Base-by-base conservation (phyloP, 35 echinoderm and acorn worm genomes). In the Ophioderma brevispina region DNA sequence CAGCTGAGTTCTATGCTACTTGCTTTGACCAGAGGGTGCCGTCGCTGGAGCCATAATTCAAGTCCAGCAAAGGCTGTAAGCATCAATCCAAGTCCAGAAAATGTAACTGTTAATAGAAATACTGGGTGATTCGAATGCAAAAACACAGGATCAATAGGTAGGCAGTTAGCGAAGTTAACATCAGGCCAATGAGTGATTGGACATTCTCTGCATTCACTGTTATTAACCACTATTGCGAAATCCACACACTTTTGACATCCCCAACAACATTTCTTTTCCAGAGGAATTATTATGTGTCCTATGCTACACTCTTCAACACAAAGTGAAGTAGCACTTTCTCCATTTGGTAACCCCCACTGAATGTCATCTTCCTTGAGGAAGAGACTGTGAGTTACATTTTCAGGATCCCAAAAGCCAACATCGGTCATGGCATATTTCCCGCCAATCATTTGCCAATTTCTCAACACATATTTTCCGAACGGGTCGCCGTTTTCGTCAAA, bases 401-500 rank as follows among this genome's bases (percentile, higher is more conserved):
- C 36, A 77, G 90, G 38, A 77, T 91, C 43, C 90, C 90, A 91
- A 11, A 33, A 33, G 0, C 81, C 90, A 19, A 91, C 82, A 50
- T 42, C 33, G 23, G n/a, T 46, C 28, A 77, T 70, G 25, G 18
- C n/a, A 32, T 77, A 84, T 21, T 55, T 32, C 32, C 52, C 43
- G 11, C 39, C 39, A 21, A 15, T 32, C 21, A 41, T 23, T 36
- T 55, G 38, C 17, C 84, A 49, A 40, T 91, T 84, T 52, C 78
- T 77, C 28, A 91, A 35, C 38, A 79, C 25, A 36, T 91, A 91
- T 31, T 76, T 85, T 32, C 90, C 90, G 4, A 78, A 33, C 3
- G 82, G 82, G n/a, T 91, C 90, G 11, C 90, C 90, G 36, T 91
- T 85, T 85, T 91, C 81, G 33, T 85, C 81, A 84, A 91, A 91